phyloP scores from a whole-genome alignment of 2,888 invertebrate genomes.

The Dione vanillae region DNA sequence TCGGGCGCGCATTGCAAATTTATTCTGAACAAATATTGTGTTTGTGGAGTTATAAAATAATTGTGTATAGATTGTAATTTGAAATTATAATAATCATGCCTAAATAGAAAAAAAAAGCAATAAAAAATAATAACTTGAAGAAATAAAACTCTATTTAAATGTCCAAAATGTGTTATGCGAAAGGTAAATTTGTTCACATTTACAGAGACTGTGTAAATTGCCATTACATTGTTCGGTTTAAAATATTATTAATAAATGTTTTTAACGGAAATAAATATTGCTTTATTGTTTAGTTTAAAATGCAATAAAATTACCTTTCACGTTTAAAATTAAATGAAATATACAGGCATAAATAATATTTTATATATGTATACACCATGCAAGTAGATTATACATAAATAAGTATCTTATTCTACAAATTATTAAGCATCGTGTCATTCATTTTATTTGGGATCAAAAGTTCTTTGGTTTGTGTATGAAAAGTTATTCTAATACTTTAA shows the following conservation, averaged over 20 bases:
- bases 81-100: conserved; percentile 26
- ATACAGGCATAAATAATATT: neutral
- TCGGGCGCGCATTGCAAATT: conserved; percentile 91
- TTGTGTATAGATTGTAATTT: neutral
- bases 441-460: neutral
- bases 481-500: neutral
- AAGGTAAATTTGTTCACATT: neutral
- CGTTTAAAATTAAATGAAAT: too few relatives aligned
- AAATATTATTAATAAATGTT: too few relatives aligned
- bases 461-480: conserved; percentile 10
- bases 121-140: neutral
- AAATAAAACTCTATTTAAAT: neutral
- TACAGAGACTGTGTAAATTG: too few relatives aligned
- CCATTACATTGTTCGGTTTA: too few relatives aligned
- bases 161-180: neutral
- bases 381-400: neutral
- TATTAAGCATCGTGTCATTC: neutral
- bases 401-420: neutral
- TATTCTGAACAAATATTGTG: conserved; percentile 83
- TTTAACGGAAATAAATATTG: too few relatives aligned
- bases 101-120: neutral
- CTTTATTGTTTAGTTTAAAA: too few relatives aligned
- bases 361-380: neutral
- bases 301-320: neutral
- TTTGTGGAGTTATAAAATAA: neutral